Evolutionary conservation across 2,888 invertebrate species (phyloP), one percentile per base, ranked within the genome.

Genomic region (Acrobasis suavella): DNA sequence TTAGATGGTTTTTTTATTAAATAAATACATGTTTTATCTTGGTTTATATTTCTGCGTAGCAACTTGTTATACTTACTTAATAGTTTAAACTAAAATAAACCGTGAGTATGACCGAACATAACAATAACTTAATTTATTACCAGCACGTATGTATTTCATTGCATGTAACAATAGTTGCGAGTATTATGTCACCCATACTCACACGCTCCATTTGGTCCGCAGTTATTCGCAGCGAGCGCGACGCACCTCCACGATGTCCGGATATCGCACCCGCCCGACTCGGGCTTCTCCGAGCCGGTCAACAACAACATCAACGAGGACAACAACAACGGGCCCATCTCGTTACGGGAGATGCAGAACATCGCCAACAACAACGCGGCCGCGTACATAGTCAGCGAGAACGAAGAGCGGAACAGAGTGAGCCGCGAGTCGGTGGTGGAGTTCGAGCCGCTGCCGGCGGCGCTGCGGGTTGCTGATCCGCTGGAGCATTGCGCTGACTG

Each of bases 281-380:
- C 90, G 1, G 91, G 88, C 50, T 88, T 91, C 85, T 85, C 86
- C 1, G 91, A 91, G 72, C 87, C 91, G 16, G 86, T 73, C 67
- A 90, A 89, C 83, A 91, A 91, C 80, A 91, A 90, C 78, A 81
- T 89, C 74, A 83, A 81, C 74, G 93, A 93, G 70, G 93, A 93
- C 81, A 93, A 93, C 82, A 93, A 93, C 84, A 93, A 93, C 74
- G 93, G 93, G 0, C 93, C 93, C 39, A 93, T 93, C 69, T 93
- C 93, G 16, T 79, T 91, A 62, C 89, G 92, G 22, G 93, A 93
- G 80, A 88, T 93, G 89, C 93, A 93, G 82, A 93, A 93, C 81
- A 93, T 93, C 72, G 93, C 92, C 66, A 93, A 93, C 80, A 93
- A 93, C 80, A 93, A 93, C 70, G 93, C 93, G 0, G 83, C 88